Evolutionary conservation across 2,797 vertebrate genomes (phyloP).

Genomic region (Choloepus didactylus): DNA sequence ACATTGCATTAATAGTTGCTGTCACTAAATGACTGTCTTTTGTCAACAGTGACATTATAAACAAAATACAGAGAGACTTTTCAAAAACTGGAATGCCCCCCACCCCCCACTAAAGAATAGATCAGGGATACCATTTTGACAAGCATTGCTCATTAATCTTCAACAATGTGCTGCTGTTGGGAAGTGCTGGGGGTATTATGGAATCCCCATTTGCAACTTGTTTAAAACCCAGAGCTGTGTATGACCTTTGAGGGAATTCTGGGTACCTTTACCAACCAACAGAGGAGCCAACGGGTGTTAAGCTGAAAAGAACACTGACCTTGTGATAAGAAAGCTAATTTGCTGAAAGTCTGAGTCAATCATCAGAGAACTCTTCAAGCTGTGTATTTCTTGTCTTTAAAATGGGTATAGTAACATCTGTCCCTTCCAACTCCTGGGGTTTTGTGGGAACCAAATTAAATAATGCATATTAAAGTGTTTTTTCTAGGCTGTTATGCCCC

Average conservation of each 20-base stretch:
- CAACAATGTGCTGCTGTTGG: rapidly evolving
- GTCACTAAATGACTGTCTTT: neutral
- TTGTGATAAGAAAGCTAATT: neutral
- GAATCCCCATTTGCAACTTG: neutral
- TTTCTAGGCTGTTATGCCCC: neutral
- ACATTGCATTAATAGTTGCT: neutral
- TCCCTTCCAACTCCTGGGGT: neutral
- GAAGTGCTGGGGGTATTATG: neutral
- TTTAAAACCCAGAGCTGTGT: neutral
- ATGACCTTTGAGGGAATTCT: neutral
- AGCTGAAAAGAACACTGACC: neutral
- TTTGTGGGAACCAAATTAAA: neutral
- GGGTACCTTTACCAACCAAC: neutral
- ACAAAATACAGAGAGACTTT: neutral
- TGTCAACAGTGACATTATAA: neutral
- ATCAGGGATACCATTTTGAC: neutral
- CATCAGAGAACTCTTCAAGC: neutral
- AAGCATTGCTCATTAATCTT: neutral
- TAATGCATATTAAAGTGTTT: neutral
- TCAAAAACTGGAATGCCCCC: neutral
- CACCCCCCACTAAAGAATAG: neutral
- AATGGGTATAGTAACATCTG: neutral
- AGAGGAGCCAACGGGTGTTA: too few species aligned
- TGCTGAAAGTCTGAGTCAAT: neutral
- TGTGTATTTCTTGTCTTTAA: neutral